Conservation (phyloP, 1,140 invertebrate species). For the Monochamus saltuarius region DNA sequence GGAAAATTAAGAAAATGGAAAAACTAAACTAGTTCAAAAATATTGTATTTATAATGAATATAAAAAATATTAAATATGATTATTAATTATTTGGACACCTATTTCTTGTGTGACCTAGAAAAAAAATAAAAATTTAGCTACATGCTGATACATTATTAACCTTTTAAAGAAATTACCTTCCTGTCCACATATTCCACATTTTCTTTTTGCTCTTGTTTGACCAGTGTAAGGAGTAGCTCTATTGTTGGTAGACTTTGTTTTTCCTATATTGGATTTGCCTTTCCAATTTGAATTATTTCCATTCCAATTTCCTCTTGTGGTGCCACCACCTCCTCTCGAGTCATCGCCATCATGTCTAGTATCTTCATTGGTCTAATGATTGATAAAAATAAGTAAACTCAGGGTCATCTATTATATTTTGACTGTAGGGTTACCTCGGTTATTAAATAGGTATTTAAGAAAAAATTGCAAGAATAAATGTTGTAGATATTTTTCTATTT, state of each 20-base stretch:
- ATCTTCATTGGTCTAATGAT: conserved; percentile 8
- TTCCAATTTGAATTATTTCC: conserved; percentile 21
- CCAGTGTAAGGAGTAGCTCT: conserved; percentile 28
- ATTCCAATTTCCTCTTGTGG: conserved; percentile 18
- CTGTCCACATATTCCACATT: conserved; percentile 45
- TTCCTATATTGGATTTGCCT: conserved; percentile 21
- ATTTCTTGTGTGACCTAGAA: conserved; percentile 32
- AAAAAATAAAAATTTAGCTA: conserved; percentile 1
- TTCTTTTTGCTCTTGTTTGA: conserved; percentile 39
- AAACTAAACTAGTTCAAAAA: conserved; percentile 1
- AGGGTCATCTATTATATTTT: too few species aligned
- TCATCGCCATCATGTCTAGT: conserved; percentile 25
- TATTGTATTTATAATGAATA: not conserved
- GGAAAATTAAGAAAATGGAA: conserved; percentile 26
- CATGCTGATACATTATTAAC: not conserved
- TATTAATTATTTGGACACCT: conserved; percentile 30
- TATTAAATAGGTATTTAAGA: too few species aligned
- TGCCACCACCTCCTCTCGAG: conserved; percentile 23
- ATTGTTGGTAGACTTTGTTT: conserved; percentile 25
- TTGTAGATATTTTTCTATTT: too few species aligned
- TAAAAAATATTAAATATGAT: conserved; percentile 12
- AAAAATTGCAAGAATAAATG: too few species aligned
- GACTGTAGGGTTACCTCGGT: too few species aligned
- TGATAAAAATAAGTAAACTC: conserved; percentile 2
- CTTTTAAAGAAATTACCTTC: conserved; percentile 38